Evolutionary conservation across 64 coral and sea anemone genomes (phyloP).

Genomic region (Actinia equina): DNA sequence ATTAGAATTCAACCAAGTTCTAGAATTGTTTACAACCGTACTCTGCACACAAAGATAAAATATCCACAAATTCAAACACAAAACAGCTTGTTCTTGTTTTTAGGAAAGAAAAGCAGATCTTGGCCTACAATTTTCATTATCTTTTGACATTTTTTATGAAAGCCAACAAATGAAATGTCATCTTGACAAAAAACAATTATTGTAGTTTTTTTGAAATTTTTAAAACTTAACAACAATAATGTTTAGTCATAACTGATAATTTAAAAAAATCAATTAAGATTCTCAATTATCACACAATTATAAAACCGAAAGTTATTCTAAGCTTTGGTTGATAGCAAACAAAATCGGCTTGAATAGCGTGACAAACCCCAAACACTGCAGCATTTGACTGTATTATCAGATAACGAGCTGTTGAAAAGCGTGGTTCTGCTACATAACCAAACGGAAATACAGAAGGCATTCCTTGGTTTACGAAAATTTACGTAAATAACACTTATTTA

Average conservation of each 20-base stretch:
- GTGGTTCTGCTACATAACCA: background rate
- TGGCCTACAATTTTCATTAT: no score
- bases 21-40: background rate
- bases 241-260: no score
- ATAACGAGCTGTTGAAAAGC: background rate
- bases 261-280: no score
- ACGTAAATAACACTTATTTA: background rate
- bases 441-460: background rate
- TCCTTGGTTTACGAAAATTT: background rate
- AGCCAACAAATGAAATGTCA: no score
- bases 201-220: no score
- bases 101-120: background rate
- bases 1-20: no score
- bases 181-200: no score
- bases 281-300: no score
- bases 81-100: background rate
- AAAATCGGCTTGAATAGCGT: background rate
- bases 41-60: background rate
- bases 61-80: background rate
- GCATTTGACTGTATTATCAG: background rate
- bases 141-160: no score
- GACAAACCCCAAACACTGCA: background rate
- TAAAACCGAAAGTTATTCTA: no score
- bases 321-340: background rate
- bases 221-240: no score